Conservation (phyloP, 2,797 vertebrate genomes). For the Anguilla megastoma region DNA sequence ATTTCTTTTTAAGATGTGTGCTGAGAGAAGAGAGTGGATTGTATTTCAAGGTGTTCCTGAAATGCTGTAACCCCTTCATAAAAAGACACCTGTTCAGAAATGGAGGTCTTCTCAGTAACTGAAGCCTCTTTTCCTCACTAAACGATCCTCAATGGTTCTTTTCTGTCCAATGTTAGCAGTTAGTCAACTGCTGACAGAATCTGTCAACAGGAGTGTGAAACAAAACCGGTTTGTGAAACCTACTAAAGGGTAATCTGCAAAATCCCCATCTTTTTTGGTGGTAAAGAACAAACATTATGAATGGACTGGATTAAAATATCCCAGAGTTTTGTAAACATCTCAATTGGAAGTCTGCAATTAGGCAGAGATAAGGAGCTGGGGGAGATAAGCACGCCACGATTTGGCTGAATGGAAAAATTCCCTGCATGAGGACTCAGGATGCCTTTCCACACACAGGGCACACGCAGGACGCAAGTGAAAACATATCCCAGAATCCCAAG, state of each 20-base stretch:
- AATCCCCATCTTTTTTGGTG: background rate
- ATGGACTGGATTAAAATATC: constrained; percentile 47
- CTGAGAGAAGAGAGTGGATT: too few relatives aligned
- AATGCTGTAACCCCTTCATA: too few relatives aligned
- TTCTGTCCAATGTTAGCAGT: background rate
- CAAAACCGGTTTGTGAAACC: background rate
- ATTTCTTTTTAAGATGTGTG: too few relatives aligned
- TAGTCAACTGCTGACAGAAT: background rate
- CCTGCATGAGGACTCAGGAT: constrained; percentile 61
- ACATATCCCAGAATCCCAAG: too few relatives aligned
- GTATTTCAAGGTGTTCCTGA: too few relatives aligned
- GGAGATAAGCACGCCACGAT: constrained; percentile 66
- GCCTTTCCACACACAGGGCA: constrained; percentile 73
- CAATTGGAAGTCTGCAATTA: constrained; percentile 78
- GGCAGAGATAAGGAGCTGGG: constrained; percentile 59
- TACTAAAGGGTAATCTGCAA: background rate
- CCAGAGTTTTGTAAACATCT: constrained; percentile 58
- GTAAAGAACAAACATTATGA: constrained; percentile 47
- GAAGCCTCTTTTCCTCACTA: background rate
- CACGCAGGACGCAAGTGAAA: constrained; percentile 54
- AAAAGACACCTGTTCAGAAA: too few relatives aligned
- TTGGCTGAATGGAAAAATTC: constrained; percentile 64
- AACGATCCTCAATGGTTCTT: background rate
- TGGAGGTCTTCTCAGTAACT: too few relatives aligned
- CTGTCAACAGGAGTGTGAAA: background rate